Evolutionary conservation across 1,140 invertebrate genomes (phyloP), one percentile per base, ranked within the genome.

Genomic region (Batillaria attramentaria): DNA sequence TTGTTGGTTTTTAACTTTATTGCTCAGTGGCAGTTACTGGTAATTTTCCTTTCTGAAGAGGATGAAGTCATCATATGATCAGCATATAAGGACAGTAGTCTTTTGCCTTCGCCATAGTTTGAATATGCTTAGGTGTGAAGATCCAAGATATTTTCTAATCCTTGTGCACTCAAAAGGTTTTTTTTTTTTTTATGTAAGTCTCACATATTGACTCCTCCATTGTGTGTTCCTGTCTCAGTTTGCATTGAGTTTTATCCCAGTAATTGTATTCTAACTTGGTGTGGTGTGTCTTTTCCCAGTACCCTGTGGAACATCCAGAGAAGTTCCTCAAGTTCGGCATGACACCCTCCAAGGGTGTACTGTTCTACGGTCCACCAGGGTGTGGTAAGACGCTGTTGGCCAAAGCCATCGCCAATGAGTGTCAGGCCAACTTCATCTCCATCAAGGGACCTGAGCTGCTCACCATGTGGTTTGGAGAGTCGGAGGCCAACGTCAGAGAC

Each of bases 381-480:
- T 98, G 97, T 90, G 97, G 98, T 95, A 99, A 99, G 92, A 99
- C 99, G 62, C 90, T 99, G 69, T 91, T 99, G 87, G 99, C 99
- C 70, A 99, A 99, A 92, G 99, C 99, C 6, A 99, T 99, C 87
- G 99, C 99, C 65, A 99, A 99, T 91, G 99, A 99, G 92, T 99
- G 99, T 88, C 98, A 99, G 91, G 98, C 98, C 2, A 99, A 99
- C 90, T 99, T 99, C 90, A 99, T 99, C 87, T 99, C 97, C 0
- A 98, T 99, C 81, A 99, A 99, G 91, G 98, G 98, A 8, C 99
- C 99, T 0, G 99, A 99, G 92, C 92, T 99, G 72, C 93, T 99
- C 50, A 99, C 99, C 54, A 99, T 99, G 99, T 99, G 99, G 99
- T 99, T 99, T 92, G 99, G 99, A 92, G 98, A 99, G 92, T 99